Conservation (phyloP, 2,113 vertebrate genomes). For the Oncorhynchus gorbuscha region DNA sequence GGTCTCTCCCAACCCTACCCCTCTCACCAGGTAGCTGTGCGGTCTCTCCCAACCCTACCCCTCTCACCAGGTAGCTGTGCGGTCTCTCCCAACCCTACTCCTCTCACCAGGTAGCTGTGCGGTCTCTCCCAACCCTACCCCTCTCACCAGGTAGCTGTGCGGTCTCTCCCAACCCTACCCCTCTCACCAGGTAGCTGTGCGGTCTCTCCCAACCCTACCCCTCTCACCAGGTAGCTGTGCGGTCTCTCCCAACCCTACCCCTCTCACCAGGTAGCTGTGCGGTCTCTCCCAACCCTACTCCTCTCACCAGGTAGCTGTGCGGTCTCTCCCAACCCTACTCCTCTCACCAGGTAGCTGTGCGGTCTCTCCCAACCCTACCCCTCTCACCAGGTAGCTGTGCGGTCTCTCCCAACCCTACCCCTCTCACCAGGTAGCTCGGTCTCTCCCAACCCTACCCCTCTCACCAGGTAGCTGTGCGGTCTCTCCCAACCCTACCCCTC, state of each 20-base stretch:
- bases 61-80: too few species aligned
- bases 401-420: conserved; percentile 56
- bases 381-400: conserved; percentile 77
- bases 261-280: too few species aligned
- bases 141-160: conserved; percentile 78
- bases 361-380: conserved; percentile 57
- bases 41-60: too few species aligned
- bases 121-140: conserved; percentile 56
- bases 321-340: conserved; percentile 57
- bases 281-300: too few species aligned
- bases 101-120: conserved; percentile 79
- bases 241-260: conserved; percentile 56
- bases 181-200: conserved; percentile 77
- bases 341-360: conserved; percentile 77
- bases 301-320: conserved; percentile 78
- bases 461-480: too few species aligned
- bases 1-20: too few species aligned
- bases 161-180: conserved; percentile 56
- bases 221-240: conserved; percentile 78
- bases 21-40: too few species aligned
- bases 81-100: too few species aligned
- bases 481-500: too few species aligned
- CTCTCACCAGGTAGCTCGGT: conserved; percentile 77
- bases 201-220: conserved; percentile 56
- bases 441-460: conserved; percentile 49